Evolutionary conservation across 2,888 invertebrate genomes (phyloP).

Genomic region (Digitonthophagus gazella): DNA sequence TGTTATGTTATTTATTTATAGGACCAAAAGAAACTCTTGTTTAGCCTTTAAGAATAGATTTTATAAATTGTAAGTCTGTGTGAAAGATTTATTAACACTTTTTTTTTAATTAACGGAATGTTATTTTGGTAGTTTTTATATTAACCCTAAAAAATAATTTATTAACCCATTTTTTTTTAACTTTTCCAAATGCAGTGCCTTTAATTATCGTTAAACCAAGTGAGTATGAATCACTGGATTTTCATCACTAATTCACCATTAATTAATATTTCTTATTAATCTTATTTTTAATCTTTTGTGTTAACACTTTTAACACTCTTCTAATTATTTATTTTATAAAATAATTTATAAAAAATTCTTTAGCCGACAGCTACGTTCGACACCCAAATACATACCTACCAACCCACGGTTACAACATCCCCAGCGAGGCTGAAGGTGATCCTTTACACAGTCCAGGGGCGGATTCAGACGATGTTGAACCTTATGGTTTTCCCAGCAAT

Average conservation of each 20-base stretch:
- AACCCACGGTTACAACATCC: constrained; percentile 61
- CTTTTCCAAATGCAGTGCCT: constrained; percentile 55
- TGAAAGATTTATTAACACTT: constrained; percentile 12
- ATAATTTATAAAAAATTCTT: constrained; percentile 20
- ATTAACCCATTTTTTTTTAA: constrained; percentile 32
- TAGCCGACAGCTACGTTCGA: constrained; percentile 68
- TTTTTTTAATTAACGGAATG: not conserved
- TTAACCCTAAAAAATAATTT: no score
- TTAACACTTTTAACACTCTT: not conserved
- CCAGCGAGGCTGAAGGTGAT: constrained; percentile 64
- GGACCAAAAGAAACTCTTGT: constrained; percentile 44
- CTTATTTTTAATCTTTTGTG: not conserved
- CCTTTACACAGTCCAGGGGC: constrained; percentile 49
- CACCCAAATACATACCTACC: constrained; percentile 85
- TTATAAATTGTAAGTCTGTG: constrained; percentile 25
- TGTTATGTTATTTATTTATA: constrained; percentile 33
- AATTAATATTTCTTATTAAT: no score
- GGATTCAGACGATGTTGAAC: constrained; percentile 53
- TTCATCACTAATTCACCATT: no score
- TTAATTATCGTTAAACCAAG: constrained; percentile 57
- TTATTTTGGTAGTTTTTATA: not conserved
- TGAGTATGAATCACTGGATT: constrained; percentile 45
- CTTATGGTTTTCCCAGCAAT: constrained; percentile 54
- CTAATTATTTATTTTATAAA: not conserved
- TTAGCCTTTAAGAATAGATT: constrained; percentile 32